These are phyloP conservation scores for Nothocercus nigrocapillus DNA, from an alignment of 2,113 vertebrate genomes.

Conservation along the genomic window DNA sequence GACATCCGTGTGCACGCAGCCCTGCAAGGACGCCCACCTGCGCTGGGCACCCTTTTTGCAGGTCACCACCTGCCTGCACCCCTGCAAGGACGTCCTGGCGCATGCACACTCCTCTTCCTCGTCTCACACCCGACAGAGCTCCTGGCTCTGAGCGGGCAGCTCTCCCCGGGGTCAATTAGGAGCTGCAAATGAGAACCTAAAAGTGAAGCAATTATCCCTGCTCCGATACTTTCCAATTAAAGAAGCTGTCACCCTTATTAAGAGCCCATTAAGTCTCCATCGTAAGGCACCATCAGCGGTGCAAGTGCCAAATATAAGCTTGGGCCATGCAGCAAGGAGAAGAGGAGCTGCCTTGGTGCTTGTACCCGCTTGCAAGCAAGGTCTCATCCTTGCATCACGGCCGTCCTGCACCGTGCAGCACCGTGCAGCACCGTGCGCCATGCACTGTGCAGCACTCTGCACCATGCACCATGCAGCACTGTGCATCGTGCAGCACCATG, in stretches of 20 bases:
- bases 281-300: background rate
- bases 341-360: background rate
- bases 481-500: too few relatives aligned
- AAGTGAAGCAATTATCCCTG: slow-evolving; percentile 46
- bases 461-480: too few relatives aligned
- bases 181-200: background rate
- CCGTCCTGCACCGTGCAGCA: too few relatives aligned
- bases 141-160: background rate
- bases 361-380: too few relatives aligned
- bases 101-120: background rate
- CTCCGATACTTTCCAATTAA: slow-evolving; percentile 59
- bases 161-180: background rate
- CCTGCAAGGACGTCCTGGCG: background rate
- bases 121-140: rapidly evolving
- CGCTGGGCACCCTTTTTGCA: background rate
- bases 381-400: rapidly evolving
- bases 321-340: background rate
- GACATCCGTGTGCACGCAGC: too few relatives aligned
- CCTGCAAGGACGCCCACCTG: background rate
- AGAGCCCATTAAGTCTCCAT: slow-evolving; percentile 38
- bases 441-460: too few relatives aligned
- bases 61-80: too few relatives aligned
- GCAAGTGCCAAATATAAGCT: background rate
- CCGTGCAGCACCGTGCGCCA: too few relatives aligned
- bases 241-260: slow-evolving; percentile 48